These are phyloP conservation scores for Nemoura dubitans DNA, from an alignment of 2,888 invertebrate species.

Conservation along the genomic window DNA sequence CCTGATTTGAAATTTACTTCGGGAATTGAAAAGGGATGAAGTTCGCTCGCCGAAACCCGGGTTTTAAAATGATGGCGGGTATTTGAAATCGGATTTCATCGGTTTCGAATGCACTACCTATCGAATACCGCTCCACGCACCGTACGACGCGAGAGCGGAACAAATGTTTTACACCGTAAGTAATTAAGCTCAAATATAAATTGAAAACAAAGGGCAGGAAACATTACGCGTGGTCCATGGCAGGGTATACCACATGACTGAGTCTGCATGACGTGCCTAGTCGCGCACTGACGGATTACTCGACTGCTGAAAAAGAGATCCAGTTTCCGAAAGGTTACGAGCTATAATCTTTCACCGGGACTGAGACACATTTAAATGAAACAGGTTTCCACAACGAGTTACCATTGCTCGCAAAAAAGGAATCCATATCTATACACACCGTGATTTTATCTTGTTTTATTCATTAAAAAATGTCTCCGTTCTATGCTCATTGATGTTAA, in stretches of 20 bases:
- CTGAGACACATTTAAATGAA: slow-evolving; percentile 12
- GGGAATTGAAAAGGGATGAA: slow-evolving; percentile 3
- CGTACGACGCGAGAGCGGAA: neutral
- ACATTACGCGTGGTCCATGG: neutral
- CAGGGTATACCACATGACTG: neutral
- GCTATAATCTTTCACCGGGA: slow-evolving; percentile 12
- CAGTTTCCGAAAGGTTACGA: neutral
- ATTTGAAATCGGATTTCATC: neutral
- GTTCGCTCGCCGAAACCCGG: neutral
- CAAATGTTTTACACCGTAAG: neutral
- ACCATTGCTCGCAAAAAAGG: neutral
- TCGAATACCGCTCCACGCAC: neutral
- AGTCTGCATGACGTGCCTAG: neutral
- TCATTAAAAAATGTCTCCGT: neutral
- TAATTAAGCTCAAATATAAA: neutral
- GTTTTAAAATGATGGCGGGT: neutral
- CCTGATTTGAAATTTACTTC: neutral
- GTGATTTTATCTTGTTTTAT: slow-evolving; percentile 12
- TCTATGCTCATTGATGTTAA: neutral
- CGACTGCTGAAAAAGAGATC: neutral
- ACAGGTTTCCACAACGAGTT: slow-evolving; percentile 7
- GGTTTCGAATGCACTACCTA: neutral
- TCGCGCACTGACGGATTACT: neutral
- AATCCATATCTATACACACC: neutral
- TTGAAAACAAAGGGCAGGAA: neutral